phyloP scores from a whole-genome alignment of 1,140 invertebrate genomes.

The Medauroidea extradentata region DNA sequence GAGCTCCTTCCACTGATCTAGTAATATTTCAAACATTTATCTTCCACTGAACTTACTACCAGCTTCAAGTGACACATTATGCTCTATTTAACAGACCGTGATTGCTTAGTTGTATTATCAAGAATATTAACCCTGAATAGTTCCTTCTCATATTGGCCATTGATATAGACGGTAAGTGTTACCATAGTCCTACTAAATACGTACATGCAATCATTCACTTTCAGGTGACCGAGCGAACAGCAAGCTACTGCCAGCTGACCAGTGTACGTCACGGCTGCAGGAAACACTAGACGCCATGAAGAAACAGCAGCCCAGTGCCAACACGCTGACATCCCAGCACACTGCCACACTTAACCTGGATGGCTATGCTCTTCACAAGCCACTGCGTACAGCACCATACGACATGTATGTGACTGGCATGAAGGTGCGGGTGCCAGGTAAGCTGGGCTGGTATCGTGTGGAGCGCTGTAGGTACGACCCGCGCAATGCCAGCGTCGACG shows the following conservation, averaged over 20 bases:
- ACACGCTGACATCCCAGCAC: background rate
- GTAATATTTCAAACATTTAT: too few relatives aligned
- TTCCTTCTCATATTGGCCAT: too few relatives aligned
- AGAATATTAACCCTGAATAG: too few relatives aligned
- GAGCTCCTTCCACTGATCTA: too few relatives aligned
- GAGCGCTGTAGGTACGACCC: conserved; percentile 47
- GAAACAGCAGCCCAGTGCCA: background rate
- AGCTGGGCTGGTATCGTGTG: conserved; percentile 53
- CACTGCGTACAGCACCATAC: conserved; percentile 51
- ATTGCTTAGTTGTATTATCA: too few relatives aligned
- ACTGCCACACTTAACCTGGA: conserved; percentile 47
- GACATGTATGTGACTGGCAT: conserved; percentile 63
- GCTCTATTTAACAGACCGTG: too few relatives aligned
- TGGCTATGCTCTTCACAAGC: conserved; percentile 58
- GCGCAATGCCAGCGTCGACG: conserved; percentile 64
- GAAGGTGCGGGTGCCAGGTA: conserved; percentile 52
- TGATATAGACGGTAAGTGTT: too few relatives aligned
- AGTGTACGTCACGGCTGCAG: conserved; percentile 3
- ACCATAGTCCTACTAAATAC: too few relatives aligned
- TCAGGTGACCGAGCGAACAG: too few relatives aligned
- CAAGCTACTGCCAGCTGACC: background rate
- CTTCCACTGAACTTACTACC: too few relatives aligned
- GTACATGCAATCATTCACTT: too few relatives aligned
- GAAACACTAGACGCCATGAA: conserved; percentile 3
- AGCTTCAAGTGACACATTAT: too few relatives aligned